Conservation (phyloP, 2,888 invertebrate genomes). For the Platypus cylindrus region DNA sequence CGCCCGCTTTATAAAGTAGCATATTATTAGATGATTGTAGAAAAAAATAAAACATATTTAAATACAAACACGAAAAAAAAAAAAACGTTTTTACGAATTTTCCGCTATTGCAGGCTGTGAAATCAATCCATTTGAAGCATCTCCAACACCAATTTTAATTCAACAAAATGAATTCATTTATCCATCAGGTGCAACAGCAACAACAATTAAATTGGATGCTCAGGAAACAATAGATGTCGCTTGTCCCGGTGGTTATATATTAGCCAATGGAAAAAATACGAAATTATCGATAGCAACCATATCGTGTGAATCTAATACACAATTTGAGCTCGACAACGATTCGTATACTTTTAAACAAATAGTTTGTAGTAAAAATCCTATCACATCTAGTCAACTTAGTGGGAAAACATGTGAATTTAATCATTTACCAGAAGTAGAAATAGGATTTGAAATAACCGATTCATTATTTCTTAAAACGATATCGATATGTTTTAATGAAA, state of each 20-base stretch:
- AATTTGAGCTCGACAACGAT: conserved; percentile 12
- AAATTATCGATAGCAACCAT: conserved; percentile 9
- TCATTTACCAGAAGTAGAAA: conserved; percentile 36
- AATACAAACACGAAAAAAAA: no score
- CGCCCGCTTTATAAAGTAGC: no score
- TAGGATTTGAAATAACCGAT: conserved; percentile 39
- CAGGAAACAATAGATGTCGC: conserved; percentile 14
- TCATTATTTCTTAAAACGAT: conserved; percentile 38
- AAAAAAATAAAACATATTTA: no score
- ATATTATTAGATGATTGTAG: no score
- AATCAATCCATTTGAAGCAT: conserved; percentile 9
- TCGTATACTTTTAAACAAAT: conserved; percentile 19
- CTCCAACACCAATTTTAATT: conserved; percentile 12
- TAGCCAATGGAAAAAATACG: neutral
- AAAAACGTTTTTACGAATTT: no score
- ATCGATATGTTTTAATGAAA: conserved; percentile 42
- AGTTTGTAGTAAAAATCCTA: conserved; percentile 33
- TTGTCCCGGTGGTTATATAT: conserved; percentile 8
- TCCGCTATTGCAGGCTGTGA: no score
- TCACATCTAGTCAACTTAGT: conserved; percentile 33
- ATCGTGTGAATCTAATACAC: conserved; percentile 18
- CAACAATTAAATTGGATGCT: conserved; percentile 6
- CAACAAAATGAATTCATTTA: conserved; percentile 12
- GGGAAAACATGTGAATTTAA: conserved; percentile 35
- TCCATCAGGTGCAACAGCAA: conserved; percentile 11